A percentile compares a stretch with the other conserved stretches of the same genome.
phyloP scores from a whole-genome alignment of 2,888 invertebrate genomes.

The Sesamia inferens region DNA sequence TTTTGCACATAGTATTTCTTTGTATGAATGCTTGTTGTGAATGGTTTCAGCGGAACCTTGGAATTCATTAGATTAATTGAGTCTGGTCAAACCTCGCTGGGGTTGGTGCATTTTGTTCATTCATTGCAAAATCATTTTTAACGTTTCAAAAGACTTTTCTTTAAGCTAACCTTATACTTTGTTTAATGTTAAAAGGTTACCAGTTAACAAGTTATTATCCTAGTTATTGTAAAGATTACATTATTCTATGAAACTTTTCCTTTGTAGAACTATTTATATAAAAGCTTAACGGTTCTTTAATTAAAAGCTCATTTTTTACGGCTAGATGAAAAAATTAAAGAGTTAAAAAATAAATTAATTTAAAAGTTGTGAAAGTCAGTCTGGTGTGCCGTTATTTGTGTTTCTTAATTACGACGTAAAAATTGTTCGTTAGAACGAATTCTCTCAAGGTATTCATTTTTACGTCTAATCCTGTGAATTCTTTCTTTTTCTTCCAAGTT shows the following conservation, averaged over 20 bases:
- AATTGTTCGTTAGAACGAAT: slow-evolving; percentile 30
- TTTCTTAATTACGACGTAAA: slow-evolving; percentile 56
- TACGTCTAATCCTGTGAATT: no score
- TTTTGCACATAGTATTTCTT: background rate
- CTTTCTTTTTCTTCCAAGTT: no score
- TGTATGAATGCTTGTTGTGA: slow-evolving; percentile 9
- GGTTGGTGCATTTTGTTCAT: background rate
- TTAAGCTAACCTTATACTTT: slow-evolving; percentile 18
- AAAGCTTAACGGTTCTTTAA: slow-evolving; percentile 45
- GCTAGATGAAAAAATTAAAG: slow-evolving; percentile 40
- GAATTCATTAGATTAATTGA: background rate
- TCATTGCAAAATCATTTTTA: background rate
- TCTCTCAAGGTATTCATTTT: no score
- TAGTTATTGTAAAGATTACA: slow-evolving; percentile 29
- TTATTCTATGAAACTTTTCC: slow-evolving; percentile 43
- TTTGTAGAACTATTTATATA: slow-evolving; percentile 57
- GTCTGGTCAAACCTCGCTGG: background rate
- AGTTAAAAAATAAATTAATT: slow-evolving; percentile 53
- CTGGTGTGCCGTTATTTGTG: slow-evolving; percentile 50
- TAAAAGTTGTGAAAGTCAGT: slow-evolving; percentile 45
- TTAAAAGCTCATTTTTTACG: slow-evolving; percentile 49
- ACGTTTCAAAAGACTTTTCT: slow-evolving; percentile 15
- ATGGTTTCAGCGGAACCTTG: background rate
- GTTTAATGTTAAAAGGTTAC: slow-evolving; percentile 42
- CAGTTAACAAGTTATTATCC: slow-evolving; percentile 43